These are phyloP conservation scores for Emydoidea blandingii DNA, from an alignment of 2,797 vertebrate genomes.

Conservation along the genomic window DNA sequence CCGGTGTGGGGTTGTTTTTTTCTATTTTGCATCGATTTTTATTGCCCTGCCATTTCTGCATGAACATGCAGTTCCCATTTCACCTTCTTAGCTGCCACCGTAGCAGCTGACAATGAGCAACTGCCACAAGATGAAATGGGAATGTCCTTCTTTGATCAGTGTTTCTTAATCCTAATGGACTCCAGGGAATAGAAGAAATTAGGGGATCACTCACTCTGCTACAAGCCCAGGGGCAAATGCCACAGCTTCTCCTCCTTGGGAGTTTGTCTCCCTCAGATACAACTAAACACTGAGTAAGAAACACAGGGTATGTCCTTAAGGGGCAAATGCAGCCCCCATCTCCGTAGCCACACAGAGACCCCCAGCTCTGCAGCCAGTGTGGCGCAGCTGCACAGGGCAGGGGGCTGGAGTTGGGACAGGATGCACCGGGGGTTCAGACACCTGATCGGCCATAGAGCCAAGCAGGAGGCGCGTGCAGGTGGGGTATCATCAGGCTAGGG, in stretches of 20 bases:
- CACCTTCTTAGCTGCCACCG: not conserved
- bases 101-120: not conserved
- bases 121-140: not conserved
- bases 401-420: not conserved
- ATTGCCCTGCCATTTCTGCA: not conserved
- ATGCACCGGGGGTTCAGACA: not conserved
- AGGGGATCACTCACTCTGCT: not conserved
- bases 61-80: not conserved
- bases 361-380: not conserved
- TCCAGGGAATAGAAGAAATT: not conserved
- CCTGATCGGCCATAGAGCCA: not conserved
- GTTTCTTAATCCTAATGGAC: not conserved
- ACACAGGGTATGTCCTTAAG: not conserved
- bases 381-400: not conserved
- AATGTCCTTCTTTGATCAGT: not conserved
- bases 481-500: not conserved
- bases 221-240: not conserved
- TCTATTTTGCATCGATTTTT: conserved; percentile 14
- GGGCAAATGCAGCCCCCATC: not conserved
- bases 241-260: not conserved
- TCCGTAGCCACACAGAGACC: not conserved
- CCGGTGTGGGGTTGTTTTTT: not conserved
- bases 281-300: not conserved
- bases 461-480: not conserved
- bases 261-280: not conserved